phyloP scores from a whole-genome alignment of 2,888 invertebrate genomes.

The Drosophila austrosaltans region DNA sequence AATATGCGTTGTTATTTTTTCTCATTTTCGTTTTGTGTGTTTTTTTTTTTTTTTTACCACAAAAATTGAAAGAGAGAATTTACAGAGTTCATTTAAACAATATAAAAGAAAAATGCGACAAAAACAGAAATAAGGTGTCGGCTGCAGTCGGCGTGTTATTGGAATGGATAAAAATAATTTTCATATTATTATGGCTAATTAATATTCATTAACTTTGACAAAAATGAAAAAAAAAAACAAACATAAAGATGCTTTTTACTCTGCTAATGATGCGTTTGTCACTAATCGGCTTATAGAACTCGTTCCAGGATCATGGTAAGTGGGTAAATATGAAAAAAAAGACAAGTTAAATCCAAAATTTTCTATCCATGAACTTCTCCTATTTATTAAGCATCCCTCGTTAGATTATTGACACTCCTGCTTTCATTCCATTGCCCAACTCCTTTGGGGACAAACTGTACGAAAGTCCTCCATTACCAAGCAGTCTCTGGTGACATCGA shows the following conservation, averaged over 20 bases:
- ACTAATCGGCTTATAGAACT: slow-evolving; percentile 39
- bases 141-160: neutral
- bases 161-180: slow-evolving; percentile 27
- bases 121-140: neutral
- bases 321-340: neutral
- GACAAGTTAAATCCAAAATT: no score
- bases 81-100: slow-evolving; percentile 25
- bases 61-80: slow-evolving; percentile 9
- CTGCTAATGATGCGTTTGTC: slow-evolving; percentile 40
- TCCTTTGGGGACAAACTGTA: no score
- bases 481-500: slow-evolving; percentile 9
- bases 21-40: neutral
- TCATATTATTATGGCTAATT: slow-evolving; percentile 66
- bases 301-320: neutral
- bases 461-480: no score
- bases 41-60: slow-evolving; percentile 4
- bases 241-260: neutral
- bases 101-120: slow-evolving; percentile 15
- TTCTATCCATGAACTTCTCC: no score
- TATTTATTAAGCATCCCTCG: no score
- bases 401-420: no score
- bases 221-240: slow-evolving; percentile 15
- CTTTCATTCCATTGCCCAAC: no score
- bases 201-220: slow-evolving; percentile 60
- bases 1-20: neutral